Percentiles rank a stretch among this genome's conserved stretches.
These are phyloP conservation scores for Passer montanus DNA, from an alignment of 2,113 vertebrate species.

Conservation along the genomic window DNA sequence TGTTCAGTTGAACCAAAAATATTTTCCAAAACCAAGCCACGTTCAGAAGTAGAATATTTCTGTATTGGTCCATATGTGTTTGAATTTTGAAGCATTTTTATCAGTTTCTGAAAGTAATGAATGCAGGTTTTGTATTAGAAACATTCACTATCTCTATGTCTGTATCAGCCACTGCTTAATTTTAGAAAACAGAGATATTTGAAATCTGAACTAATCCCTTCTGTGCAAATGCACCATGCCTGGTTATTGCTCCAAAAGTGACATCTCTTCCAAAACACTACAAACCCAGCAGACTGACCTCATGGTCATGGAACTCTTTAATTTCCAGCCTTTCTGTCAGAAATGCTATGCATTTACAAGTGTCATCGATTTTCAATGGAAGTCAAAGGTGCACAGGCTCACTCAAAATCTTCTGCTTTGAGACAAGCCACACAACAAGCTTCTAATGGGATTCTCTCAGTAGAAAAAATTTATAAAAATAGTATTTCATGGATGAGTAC, in stretches of 20 bases:
- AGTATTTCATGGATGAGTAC: background rate
- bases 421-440: background rate
- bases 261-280: background rate
- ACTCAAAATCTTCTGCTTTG: background rate
- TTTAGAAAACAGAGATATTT: background rate
- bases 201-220: background rate
- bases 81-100: background rate
- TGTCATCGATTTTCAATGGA: background rate
- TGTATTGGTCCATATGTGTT: background rate
- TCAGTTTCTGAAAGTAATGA: background rate
- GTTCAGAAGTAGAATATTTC: background rate
- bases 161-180: background rate
- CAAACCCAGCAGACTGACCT: background rate
- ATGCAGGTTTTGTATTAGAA: background rate
- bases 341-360: background rate
- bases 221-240: background rate
- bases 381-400: background rate
- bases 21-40: background rate
- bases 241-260: background rate
- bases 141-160: background rate
- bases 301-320: background rate
- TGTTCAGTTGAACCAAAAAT: background rate
- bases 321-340: background rate
- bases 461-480: background rate
- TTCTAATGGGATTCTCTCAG: background rate